These are phyloP conservation scores for Epinotia demarniana DNA, from an alignment of 2,888 invertebrate genomes.

Conservation along the genomic window DNA sequence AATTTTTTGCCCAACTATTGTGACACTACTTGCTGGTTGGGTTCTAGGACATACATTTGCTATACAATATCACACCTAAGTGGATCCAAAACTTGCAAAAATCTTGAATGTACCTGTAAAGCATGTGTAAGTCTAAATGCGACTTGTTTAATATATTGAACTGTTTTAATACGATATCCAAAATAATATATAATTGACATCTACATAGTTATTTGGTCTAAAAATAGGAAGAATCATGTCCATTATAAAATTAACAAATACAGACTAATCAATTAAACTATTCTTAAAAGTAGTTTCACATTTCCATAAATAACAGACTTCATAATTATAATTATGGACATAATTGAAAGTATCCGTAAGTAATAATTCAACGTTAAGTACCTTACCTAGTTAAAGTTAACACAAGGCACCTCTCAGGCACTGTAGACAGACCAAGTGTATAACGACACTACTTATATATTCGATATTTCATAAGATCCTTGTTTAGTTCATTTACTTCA, in stretches of 20 bases:
- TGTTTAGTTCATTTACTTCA: conserved; percentile 24
- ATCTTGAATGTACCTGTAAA: neutral
- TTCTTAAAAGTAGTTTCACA: conserved; percentile 62
- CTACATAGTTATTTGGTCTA: conserved; percentile 47
- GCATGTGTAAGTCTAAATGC: neutral
- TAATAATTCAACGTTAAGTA: conserved; percentile 25
- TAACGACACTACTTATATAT: conserved; percentile 7
- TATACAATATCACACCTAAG: neutral
- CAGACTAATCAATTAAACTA: conserved; percentile 59
- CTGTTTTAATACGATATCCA: conserved; percentile 11
- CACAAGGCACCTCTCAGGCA: conserved; percentile 11
- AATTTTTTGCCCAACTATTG: too few species aligned
- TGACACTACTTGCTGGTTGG: too few species aligned
- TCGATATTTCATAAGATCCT: conserved; percentile 20
- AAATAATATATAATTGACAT: conserved; percentile 15
- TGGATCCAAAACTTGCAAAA: neutral
- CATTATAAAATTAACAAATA: conserved; percentile 59
- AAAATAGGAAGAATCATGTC: conserved; percentile 61
- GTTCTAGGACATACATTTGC: neutral
- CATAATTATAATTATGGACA: conserved; percentile 21
- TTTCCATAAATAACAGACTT: conserved; percentile 47
- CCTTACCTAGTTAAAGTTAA: conserved; percentile 13
- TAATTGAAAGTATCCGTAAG: conserved; percentile 15
- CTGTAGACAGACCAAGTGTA: conserved; percentile 5
- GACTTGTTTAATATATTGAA: conserved; percentile 30